Evolutionary conservation across 1,140 invertebrate genomes (phyloP), one percentile per base, ranked within the genome.

Genomic region (Homarus americanus): DNA sequence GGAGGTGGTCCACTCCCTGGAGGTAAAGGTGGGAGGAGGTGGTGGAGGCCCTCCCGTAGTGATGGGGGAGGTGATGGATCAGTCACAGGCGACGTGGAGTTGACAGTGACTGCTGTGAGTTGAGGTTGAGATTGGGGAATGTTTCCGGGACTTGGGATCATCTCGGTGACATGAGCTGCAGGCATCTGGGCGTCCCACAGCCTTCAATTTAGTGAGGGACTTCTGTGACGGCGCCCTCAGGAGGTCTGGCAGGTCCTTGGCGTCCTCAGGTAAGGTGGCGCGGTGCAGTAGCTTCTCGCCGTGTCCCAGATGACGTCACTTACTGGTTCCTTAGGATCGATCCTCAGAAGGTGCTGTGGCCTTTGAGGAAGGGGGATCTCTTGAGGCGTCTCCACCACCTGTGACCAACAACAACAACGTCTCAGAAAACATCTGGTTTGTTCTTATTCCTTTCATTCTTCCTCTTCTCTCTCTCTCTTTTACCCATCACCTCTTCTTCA

Each of bases 321-420:
- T 17, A 98, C 96, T 5, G 97, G 95, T 93, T 98, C 97, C 93
- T 97, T 97, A 0, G 97, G 96, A 93, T 99, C 98, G 91, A 99
- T 97, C 75, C 97, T 96, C 63, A 99, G 94, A 75, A 99, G 94
- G 94, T 98, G 97, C 94, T 99, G 98, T 2, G 99, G 95, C 80
- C 99, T 97, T 93, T 96, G 97, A 12, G 99, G 95, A 94, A 99
- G 99, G 5, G 97, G 97, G 82, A 97, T 97, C 94, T 98, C 98
- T 94, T 98, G 97, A 10, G 98, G 98, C 38, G 98, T 98, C 93
- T 98, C 98, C 73, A 97, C 96, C 66, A 99, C 97, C 97, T 98
- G 93, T n/a, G 1, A 10, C 53, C 53, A 20, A 58, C 53, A 58
- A 15, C 44, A 49, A n/a, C n/a, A n/a, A n/a, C n/a, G n/a, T n/a